Base-by-base conservation (phyloP, 2,113 vertebrate genomes). In the Albula goreensis region DNA sequence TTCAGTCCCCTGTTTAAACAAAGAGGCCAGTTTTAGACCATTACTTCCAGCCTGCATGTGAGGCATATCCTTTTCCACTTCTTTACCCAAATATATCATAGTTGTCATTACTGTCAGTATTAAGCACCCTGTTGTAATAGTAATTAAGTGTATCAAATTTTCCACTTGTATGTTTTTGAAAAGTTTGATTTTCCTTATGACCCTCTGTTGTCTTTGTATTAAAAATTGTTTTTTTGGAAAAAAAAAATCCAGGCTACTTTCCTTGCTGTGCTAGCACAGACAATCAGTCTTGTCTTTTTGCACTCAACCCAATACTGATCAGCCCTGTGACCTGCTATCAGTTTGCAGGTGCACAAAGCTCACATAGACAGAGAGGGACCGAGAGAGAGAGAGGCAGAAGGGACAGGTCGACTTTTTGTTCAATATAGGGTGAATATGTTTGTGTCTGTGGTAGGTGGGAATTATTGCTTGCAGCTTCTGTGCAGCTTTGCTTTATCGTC, bases 1-100 rank as follows among this genome's bases (percentile, higher is more conserved):
- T 89, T 84, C 63, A 91, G 90, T 87, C 88, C 13, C 85, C 51
- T 25, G 85, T 91, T 88, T 31, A 92, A 91, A 90, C 48, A 86
- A 48, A 53, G 66, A 78, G 56, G 86, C 41, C 70, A 86, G 25
- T 89, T 87, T 82, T 87, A 88, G 90, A 86, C 25, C 50, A 87
- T 77, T 60, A 80, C 87, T 48, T 89, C 74, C 15, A 86, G 66
- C 88, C 85, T 85, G 87, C 86, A 41, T 86, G 79, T 51, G 78
- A 78, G n/a, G 85, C 50, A 52, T 0, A 0, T 52, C 78, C 89
- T 90, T 90, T 49, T 86, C 78, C 88, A 86, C 84, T 70, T 51
- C 12, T 91, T 90, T 89, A 89, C 84, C 89, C 82, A 82, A 88
- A 48, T 86, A 31, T 70, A 82, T 91, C 83, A 81, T 87, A 89